Base-by-base conservation (phyloP, 2,888 invertebrate genomes). In the Tetanocera ferruginea region DNA sequence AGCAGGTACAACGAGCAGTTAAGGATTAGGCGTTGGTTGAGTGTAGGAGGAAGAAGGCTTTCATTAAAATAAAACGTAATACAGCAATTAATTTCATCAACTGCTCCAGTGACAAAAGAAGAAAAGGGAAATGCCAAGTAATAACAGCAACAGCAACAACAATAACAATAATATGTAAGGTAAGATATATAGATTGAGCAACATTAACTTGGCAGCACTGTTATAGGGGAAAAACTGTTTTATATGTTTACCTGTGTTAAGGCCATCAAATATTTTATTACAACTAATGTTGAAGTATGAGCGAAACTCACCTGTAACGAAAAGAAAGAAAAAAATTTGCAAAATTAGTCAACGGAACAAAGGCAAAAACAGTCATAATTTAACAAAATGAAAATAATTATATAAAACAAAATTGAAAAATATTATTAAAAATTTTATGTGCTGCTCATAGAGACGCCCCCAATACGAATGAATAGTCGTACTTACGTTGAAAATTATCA, bases 151-250 rank as follows among this genome's bases (percentile, higher is more conserved):
- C 28, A 28, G 0, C n/a, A n/a, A n/a, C n/a, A n/a, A n/a, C n/a
- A n/a, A n/a, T n/a, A n/a, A n/a, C n/a, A n/a, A n/a, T n/a, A n/a
- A n/a, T n/a, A n/a, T n/a, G 25, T 28, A 60, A 19, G 23, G 23
- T 5, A 9, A 60, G 28, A 51, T 11, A 31, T 11, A 34, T 55
- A 55, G 43, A 57, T 72, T 57, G 17, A 23, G 23, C n/a, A 34
- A 25, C 31, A 25, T 74, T 74, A 64, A 51, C 6, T 74, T 49
- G 73, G 51, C 73, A 74, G 49, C 49, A 74, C 37, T 49, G 64
- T 51, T 31, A 51, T 49, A 43, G 51, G 49, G 25, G 73, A 74
- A 60, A 23, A 34, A 57, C 55, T 60, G 11, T n/a, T 72, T 60
- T 19, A 37, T 57, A n/a, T 67, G 43, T 49, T 25, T 67, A 67